Conservation (phyloP, 1,140 invertebrate genomes). For the Drosophila bifasciata region DNA sequence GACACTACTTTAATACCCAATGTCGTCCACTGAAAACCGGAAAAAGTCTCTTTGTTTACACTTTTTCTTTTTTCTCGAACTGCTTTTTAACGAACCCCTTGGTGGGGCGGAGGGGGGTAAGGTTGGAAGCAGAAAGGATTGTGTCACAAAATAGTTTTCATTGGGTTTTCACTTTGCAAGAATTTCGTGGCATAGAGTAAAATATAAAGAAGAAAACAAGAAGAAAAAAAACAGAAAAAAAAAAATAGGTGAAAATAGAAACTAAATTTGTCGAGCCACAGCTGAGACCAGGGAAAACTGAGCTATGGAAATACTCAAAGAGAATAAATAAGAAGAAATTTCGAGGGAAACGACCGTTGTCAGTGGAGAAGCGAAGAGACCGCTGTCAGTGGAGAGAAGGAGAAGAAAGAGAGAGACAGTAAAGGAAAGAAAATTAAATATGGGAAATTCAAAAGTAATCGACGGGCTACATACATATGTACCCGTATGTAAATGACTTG, state of each 20-base stretch:
- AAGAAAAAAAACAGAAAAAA: neutral
- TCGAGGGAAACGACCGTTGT: constrained; percentile 8
- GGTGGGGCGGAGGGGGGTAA: too few relatives aligned
- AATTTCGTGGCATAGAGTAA: constrained; percentile 1
- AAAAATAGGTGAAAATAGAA: constrained; percentile 7
- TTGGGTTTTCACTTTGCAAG: constrained; percentile 20
- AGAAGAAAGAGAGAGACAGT: neutral
- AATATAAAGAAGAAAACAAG: neutral
- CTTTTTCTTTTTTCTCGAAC: too few relatives aligned
- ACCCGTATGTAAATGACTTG: too few relatives aligned
- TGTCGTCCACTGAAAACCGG: too few relatives aligned
- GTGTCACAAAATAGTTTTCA: constrained; percentile 46
- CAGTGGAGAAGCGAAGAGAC: neutral
- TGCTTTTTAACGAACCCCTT: too few relatives aligned
- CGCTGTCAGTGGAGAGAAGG: constrained; percentile 5
- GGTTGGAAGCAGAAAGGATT: constrained; percentile 19
- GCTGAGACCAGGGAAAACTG: constrained; percentile 12
- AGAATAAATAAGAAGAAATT: neutral
- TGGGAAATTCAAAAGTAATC: too few relatives aligned
- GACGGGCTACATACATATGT: too few relatives aligned
- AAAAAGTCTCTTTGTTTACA: too few relatives aligned
- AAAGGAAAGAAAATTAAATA: neutral
- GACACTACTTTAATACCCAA: too few relatives aligned
- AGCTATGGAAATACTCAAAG: neutral
- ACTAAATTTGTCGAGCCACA: constrained; percentile 34